A percentile compares a stretch with the other conserved stretches of the same genome.
Conservation (phyloP, 2,797 vertebrate species). For the Microctenopoma stevenorrisi region DNA sequence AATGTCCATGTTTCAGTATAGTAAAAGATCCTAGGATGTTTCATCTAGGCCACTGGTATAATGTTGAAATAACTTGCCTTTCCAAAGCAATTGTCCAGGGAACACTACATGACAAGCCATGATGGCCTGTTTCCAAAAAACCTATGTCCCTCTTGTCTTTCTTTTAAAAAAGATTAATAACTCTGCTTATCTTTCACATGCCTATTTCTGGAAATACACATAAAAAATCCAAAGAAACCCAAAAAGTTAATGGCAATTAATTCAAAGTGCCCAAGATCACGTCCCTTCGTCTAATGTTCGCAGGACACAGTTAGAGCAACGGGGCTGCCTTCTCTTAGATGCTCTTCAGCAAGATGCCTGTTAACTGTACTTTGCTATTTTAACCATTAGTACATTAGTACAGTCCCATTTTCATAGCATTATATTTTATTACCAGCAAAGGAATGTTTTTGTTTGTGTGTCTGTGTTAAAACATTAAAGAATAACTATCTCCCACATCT, state of each 20-base stretch:
- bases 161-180: slow-evolving; percentile 63
- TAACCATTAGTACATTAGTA: no score
- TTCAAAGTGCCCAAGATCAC: slow-evolving; percentile 22
- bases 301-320: slow-evolving; percentile 18
- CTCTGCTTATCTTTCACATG: slow-evolving; percentile 34
- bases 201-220: slow-evolving; percentile 47
- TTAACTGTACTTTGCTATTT: slow-evolving; percentile 6
- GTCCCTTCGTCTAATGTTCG: slow-evolving; percentile 14
- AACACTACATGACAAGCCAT: slow-evolving; percentile 59
- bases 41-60: slow-evolving; percentile 63
- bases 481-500: no score
- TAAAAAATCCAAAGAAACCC: slow-evolving; percentile 33
- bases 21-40: slow-evolving; percentile 31
- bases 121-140: slow-evolving; percentile 61
- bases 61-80: slow-evolving; percentile 53
- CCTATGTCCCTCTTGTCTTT: slow-evolving; percentile 49
- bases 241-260: slow-evolving; percentile 36
- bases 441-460: no score
- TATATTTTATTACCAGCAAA: no score
- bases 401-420: no score
- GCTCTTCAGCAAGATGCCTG: not conserved
- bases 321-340: not conserved
- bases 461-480: no score
- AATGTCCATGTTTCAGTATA: slow-evolving; percentile 11
- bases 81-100: slow-evolving; percentile 52